Evolutionary conservation across 2,113 vertebrate genomes (phyloP), one percentile per base, ranked within the genome.

Genomic region (Brachyhypopomus gauderio): DNA sequence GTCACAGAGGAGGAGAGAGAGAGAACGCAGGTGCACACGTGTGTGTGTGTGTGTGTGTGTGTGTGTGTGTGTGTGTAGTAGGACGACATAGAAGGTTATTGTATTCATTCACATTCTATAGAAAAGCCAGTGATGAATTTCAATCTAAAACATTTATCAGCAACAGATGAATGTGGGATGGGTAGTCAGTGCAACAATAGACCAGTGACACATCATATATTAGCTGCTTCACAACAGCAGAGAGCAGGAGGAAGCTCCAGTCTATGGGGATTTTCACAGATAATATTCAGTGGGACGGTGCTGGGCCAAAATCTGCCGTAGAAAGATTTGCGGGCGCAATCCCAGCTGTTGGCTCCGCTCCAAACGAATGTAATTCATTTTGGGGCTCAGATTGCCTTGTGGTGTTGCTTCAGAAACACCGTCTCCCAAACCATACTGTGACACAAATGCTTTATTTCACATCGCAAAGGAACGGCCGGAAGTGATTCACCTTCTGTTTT

Each of bases 271-370:
- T 70, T 79, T 79, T 79, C 55, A 70, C 84, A 82, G 80, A 85
- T 82, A 83, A 85, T 82, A 79, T 78, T 82, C 81, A 72, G 67
- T 16, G 59, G 45, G 55, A 62, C 70, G 84, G 59, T 41, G 30
- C 58, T 30, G 3, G 30, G 41, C 60, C 72, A 36, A 78, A 85
- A 79, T 67, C 70, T 85, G 79, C 71, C 23, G 76, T 48, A 79
- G 52, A 73, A 73, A 79, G 83, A 84, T 79, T 75, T 48, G 77
- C 79, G 80, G 72, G 55, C 75, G 45, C 77, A 72, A 82, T 85
- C 77, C 73, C 77, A 27, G 64, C 34, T 34, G 79, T 75, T 72
- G 84, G 80, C 72, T 45, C 0, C 17, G 30, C 58, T 82, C 80
- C 84, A 85, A 79, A 79, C 79, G 59, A 72, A 48, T 19, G 30